Conservation (phyloP, 2,797 vertebrate genomes). For the Catamblyrhynchus diadema region DNA sequence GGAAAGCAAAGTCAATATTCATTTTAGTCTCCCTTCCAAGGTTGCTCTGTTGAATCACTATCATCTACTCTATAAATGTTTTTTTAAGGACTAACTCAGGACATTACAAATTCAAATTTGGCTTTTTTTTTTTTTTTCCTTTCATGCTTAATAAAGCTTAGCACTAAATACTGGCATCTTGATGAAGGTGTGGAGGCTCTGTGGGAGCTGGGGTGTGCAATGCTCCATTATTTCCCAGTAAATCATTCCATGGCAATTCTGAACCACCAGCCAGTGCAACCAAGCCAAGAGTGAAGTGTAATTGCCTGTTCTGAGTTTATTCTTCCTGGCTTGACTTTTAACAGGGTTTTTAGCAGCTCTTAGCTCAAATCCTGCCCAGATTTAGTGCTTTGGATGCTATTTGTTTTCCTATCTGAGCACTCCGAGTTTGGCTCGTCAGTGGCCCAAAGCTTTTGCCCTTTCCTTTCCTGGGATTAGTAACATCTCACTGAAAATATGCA, state of each 20-base stretch:
- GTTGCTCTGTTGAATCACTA: background rate
- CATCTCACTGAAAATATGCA: background rate
- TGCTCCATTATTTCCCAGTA: background rate
- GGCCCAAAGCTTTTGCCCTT: background rate
- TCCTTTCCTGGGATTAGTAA: background rate
- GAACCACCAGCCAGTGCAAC: background rate
- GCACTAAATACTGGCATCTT: background rate
- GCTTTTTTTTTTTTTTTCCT: background rate
- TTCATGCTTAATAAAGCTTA: background rate
- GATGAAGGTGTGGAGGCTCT: background rate
- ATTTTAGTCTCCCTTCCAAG: background rate
- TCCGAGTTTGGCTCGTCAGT: background rate
- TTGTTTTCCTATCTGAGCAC: background rate
- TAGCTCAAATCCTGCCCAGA: background rate
- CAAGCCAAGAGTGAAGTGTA: background rate
- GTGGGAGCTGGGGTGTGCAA: background rate
- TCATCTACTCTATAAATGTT: background rate
- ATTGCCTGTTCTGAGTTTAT: background rate
- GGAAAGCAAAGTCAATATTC: background rate
- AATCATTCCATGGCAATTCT: background rate
- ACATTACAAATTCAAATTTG: background rate
- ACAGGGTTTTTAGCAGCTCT: constrained; percentile 2
- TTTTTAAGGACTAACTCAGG: background rate
- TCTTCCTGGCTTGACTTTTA: background rate
- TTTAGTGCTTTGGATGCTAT: background rate